Percentiles rank a stretch among this genome's conserved stretches.
phyloP scores from a whole-genome alignment of 2,888 invertebrate species.

The Antheraea yamamai region DNA sequence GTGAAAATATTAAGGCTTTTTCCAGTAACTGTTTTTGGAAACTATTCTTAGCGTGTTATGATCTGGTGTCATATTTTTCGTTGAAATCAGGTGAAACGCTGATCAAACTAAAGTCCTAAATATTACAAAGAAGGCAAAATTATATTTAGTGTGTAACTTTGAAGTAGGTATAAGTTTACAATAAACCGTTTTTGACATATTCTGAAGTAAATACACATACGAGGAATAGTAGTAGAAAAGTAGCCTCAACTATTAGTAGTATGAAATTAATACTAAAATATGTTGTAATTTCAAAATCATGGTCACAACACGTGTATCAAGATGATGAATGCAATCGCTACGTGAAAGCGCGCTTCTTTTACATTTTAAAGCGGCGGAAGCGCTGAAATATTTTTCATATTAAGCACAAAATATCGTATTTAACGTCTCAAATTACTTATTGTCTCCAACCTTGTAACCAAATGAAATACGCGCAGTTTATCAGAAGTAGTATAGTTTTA shows the following conservation, averaged over 20 bases:
- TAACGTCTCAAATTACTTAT: not conserved
- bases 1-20: too few relatives aligned
- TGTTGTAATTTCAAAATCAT: conserved; percentile 21
- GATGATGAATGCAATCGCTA: conserved; percentile 61
- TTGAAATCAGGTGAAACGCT: too few relatives aligned
- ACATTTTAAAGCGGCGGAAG: conserved; percentile 31
- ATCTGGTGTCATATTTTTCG: too few relatives aligned
- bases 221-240: not conserved
- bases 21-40: too few relatives aligned
- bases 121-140: too few relatives aligned
- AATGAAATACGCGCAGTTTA: not conserved
- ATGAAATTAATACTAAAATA: not conserved
- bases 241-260: not conserved
- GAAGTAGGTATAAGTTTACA: too few relatives aligned
- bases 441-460: not conserved
- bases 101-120: too few relatives aligned
- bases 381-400: conserved; percentile 27
- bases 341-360: conserved; percentile 39
- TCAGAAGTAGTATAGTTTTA: not conserved
- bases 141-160: too few relatives aligned
- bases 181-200: too few relatives aligned
- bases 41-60: too few relatives aligned
- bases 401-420: conserved; percentile 14
- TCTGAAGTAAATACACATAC: too few relatives aligned
- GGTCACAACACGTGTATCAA: conserved; percentile 39